A percentile compares a stretch with the other conserved stretches of the same genome.
phyloP scores from a whole-genome alignment of 1,140 invertebrate genomes.

The Pentalonia nigronervosa region DNA sequence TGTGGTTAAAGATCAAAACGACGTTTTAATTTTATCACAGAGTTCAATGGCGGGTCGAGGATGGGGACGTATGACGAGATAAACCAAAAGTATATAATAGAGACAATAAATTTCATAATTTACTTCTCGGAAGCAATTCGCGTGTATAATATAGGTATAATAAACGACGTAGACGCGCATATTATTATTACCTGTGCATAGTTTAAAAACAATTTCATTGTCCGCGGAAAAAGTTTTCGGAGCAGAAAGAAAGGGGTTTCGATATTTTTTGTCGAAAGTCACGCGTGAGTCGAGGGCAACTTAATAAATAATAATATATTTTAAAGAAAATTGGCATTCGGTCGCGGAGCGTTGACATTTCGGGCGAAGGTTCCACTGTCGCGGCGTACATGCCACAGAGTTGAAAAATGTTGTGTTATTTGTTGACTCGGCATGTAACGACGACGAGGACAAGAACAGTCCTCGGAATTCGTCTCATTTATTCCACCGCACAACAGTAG shows the following conservation, averaged over 20 bases:
- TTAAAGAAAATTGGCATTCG: neutral
- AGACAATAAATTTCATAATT: neutral
- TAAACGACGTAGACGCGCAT: neutral
- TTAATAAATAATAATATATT: constrained; percentile 21
- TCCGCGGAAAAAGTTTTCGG: neutral
- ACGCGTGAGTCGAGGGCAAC: neutral
- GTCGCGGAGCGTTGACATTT: neutral
- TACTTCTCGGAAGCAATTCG: neutral
- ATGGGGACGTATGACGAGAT: neutral
- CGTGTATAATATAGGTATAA: neutral
- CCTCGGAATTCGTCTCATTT: constrained; percentile 46
- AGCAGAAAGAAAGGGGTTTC: neutral
- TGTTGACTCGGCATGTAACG: neutral
- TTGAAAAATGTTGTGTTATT: constrained; percentile 19
- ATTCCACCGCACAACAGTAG: neutral
- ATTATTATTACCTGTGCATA: neutral
- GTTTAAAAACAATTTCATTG: neutral
- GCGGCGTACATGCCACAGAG: neutral
- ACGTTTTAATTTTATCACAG: neutral
- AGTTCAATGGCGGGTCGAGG: neutral
- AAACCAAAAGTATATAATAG: neutral
- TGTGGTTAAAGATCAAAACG: neutral
- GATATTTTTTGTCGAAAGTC: neutral
- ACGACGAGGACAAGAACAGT: neutral
- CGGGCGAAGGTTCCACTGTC: neutral